Evolutionary conservation across 2,797 vertebrate species (phyloP).

Genomic region (Antennarius maculatus): DNA sequence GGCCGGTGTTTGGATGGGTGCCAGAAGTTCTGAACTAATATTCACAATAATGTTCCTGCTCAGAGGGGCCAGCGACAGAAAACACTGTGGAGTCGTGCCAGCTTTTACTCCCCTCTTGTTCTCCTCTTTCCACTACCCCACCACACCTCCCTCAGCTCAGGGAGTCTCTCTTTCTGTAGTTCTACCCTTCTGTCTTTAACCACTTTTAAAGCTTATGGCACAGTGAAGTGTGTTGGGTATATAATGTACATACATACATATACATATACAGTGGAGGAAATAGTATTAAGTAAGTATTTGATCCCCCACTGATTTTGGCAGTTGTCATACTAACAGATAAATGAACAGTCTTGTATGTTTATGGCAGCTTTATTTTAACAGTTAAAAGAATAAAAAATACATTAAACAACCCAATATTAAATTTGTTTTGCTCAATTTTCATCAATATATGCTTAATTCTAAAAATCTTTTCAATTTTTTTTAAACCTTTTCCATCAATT

Average conservation of each 20-base stretch:
- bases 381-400: too few relatives aligned
- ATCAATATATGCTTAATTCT: neutral
- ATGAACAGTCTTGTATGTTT: too few relatives aligned
- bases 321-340: too few relatives aligned
- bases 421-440: too few relatives aligned
- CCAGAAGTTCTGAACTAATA: conserved; percentile 78
- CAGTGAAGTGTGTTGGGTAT: neutral
- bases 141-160: conserved; percentile 50
- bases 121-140: conserved; percentile 46
- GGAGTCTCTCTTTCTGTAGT: conserved; percentile 44
- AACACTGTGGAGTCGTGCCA: conserved; percentile 74
- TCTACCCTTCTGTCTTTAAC: conserved; percentile 30
- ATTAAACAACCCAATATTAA: neutral
- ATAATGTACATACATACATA: too few relatives aligned
- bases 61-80: conserved; percentile 66
- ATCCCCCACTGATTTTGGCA: too few relatives aligned
- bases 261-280: too few relatives aligned
- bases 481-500: too few relatives aligned
- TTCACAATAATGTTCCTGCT: conserved; percentile 73
- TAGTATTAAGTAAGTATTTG: too few relatives aligned
- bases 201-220: conserved; percentile 37
- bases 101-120: conserved; percentile 53
- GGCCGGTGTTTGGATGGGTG: conserved; percentile 70
- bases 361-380: too few relatives aligned
- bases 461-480: neutral